These are phyloP conservation scores for Verasper variegatus DNA, from an alignment of 2,113 vertebrate genomes.

Conservation along the genomic window DNA sequence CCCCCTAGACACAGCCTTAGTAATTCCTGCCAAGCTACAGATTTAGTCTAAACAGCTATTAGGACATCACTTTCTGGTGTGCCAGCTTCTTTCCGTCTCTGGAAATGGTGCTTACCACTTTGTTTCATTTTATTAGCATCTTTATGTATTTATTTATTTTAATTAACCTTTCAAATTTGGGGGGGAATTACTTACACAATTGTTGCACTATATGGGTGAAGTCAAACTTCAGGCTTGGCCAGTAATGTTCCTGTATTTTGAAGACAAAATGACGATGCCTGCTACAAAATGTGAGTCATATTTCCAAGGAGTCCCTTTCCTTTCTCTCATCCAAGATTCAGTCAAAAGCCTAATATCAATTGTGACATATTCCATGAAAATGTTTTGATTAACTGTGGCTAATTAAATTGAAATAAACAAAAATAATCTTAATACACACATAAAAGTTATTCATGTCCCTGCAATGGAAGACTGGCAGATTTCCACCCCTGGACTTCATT, in stretches of 20 bases:
- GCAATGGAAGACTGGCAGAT: slow-evolving; percentile 55
- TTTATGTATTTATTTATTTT: background rate
- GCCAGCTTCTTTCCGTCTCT: slow-evolving; percentile 63
- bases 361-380: slow-evolving; percentile 66
- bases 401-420: slow-evolving; percentile 71
- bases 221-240: slow-evolving; percentile 34
- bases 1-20: slow-evolving; percentile 57
- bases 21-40: slow-evolving; percentile 79
- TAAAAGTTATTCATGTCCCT: slow-evolving; percentile 59
- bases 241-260: slow-evolving; percentile 32
- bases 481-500: slow-evolving; percentile 53
- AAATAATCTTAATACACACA: slow-evolving; percentile 51
- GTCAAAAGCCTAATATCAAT: slow-evolving; percentile 60
- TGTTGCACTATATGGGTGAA: slow-evolving; percentile 19
- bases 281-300: slow-evolving; percentile 61
- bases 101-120: slow-evolving; percentile 47
- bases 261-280: slow-evolving; percentile 47
- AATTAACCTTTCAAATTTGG: slow-evolving; percentile 8
- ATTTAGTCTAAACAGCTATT: slow-evolving; percentile 75
- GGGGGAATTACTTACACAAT: slow-evolving; percentile 33
- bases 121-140: slow-evolving; percentile 23
- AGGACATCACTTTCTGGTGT: slow-evolving; percentile 62
- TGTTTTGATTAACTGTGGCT: slow-evolving; percentile 59
- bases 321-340: slow-evolving; percentile 65
- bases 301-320: slow-evolving; percentile 50